These are phyloP conservation scores for Gasterosteus aculeatus DNA, from an alignment of 2,113 vertebrate species.

Conservation along the genomic window DNA sequence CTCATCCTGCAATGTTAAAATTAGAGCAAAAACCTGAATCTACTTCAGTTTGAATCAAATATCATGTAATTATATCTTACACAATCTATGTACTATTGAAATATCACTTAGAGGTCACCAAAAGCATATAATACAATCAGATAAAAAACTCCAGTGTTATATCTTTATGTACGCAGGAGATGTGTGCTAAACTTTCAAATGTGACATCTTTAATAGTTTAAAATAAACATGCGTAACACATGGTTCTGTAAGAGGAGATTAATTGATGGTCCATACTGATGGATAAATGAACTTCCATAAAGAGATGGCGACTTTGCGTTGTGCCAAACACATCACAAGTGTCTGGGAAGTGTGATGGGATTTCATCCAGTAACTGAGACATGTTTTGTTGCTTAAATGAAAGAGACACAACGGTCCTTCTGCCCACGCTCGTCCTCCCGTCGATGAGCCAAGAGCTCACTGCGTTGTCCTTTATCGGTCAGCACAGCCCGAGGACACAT, in stretches of 20 bases:
- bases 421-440: conserved; percentile 37
- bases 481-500: not conserved
- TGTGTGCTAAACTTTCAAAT: not conserved
- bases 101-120: not conserved
- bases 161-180: not conserved
- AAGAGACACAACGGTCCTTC: conserved; percentile 41
- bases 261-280: not conserved
- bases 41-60: not conserved
- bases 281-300: conserved; percentile 1
- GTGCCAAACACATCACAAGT: conserved; percentile 16
- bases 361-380: conserved; percentile 29
- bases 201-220: not conserved
- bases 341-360: conserved; percentile 33
- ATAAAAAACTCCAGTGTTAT: not conserved
- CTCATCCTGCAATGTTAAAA: not conserved
- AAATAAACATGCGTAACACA: not conserved
- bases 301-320: not conserved
- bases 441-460: conserved; percentile 31
- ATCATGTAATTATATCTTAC: not conserved
- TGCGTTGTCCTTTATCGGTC: conserved; percentile 27
- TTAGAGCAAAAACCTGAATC: not conserved
- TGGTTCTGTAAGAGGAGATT: not conserved
- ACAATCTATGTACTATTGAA: not conserved
- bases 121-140: not conserved
- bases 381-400: conserved; percentile 50